Evolutionary conservation across 2,113 vertebrate genomes (phyloP).

Genomic region (Bombycilla garrulus): DNA sequence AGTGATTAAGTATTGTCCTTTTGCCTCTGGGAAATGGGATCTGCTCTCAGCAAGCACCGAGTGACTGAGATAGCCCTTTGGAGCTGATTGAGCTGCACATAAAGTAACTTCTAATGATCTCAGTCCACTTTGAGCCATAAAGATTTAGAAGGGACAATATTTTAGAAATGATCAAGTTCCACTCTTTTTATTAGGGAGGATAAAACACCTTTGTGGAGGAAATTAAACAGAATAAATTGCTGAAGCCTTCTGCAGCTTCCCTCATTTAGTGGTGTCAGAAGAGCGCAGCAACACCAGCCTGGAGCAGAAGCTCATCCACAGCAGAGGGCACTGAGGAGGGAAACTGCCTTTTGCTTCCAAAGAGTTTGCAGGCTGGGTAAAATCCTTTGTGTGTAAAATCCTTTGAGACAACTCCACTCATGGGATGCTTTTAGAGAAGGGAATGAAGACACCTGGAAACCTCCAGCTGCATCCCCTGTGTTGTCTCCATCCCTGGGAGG

Average conservation of each 20-base stretch:
- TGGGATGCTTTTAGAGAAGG: neutral
- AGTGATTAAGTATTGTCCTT: constrained; percentile 65
- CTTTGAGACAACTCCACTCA: neutral
- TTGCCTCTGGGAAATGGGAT: constrained; percentile 57
- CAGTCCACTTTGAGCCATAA: constrained; percentile 67
- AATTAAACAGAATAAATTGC: constrained; percentile 64
- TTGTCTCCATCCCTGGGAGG: neutral
- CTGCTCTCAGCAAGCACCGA: constrained; percentile 1
- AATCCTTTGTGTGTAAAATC: neutral
- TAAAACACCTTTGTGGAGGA: constrained; percentile 62
- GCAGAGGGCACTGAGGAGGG: neutral
- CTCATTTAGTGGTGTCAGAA: neutral
- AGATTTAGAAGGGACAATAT: constrained; percentile 71
- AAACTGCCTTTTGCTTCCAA: neutral
- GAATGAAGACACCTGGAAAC: neutral
- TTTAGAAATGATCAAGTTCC: constrained; percentile 67
- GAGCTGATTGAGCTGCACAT: constrained; percentile 52
- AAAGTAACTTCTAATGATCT: constrained; percentile 65
- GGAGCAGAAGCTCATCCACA: neutral
- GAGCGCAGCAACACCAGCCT: neutral
- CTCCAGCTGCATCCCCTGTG: no score
- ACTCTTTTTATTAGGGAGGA: constrained; percentile 65
- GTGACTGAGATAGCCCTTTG: constrained; percentile 49
- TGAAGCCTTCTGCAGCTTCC: constrained; percentile 6
- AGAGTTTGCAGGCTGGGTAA: neutral